Base-by-base conservation (phyloP, 2,888 invertebrate species). In the Hirudinaria manillensis region DNA sequence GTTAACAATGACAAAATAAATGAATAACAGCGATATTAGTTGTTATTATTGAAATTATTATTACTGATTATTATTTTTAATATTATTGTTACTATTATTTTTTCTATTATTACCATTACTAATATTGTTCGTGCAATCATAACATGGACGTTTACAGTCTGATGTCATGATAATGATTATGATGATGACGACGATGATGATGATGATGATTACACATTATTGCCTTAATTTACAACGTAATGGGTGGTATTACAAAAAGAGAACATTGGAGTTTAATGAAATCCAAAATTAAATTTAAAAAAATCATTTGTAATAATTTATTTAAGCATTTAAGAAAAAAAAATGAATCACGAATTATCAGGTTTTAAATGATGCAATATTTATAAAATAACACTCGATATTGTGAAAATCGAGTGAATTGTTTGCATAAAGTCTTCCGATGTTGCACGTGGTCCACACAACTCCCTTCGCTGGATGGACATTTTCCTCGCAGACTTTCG, bases 71-170 rank as follows among this genome's bases (percentile, higher is more conserved):
- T 72, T 56, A 72, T 53, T 56, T 56, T 53, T 56, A 56, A 4
- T 56, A 72, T 53, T 56, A 56, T 53, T 56, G 29, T 53, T 56
- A 72, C 56, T 29, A 72, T 72, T 29, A 56, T 72, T 34, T 27
- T 56, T 53, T 29, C 32, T 34, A 56, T 72, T 34, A 56, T 72
- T 34, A 72, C 56, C 56, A 72, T 72, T 34, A 72, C 32, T 34
- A 56, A 56, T 34, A 72, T 55, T 13, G 56, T 55, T 34, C 24
- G 38, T 24, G 51, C 51, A 16, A 71, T 71, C 53, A 71, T 71
- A 16, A 71, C 45, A 45, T 45, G 13, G 45, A 16, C 16, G 45
- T 45, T 1, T 45, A 16, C 13, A 45, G 13, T 10, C 21, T 61
- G 19, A 29, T 6, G 61, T 61, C 4, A 61, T 7, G 13, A 61